phyloP scores from a whole-genome alignment of 2,888 invertebrate species.

The Clistopyga incitator region DNA sequence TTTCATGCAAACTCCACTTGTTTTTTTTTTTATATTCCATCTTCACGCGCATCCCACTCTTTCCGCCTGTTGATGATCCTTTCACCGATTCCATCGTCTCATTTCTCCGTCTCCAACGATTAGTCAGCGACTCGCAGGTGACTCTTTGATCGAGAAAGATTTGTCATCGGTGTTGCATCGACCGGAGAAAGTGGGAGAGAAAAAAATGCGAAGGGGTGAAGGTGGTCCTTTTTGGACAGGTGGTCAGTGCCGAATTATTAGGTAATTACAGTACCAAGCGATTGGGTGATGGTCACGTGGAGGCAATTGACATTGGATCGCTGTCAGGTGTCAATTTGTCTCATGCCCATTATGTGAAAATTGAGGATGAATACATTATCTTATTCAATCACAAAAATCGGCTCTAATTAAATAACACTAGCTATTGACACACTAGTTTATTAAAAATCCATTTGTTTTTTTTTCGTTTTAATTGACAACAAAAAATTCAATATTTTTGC shows the following conservation, averaged over 20 bases:
- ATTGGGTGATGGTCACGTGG: background rate
- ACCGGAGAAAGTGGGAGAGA: slow-evolving; percentile 2
- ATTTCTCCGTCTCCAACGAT: background rate
- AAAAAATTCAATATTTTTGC: no score
- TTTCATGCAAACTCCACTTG: no score
- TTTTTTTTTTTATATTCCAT: no score
- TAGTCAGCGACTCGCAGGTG: background rate
- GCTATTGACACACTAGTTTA: no score
- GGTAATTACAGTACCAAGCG: slow-evolving; percentile 23
- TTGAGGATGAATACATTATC: background rate
- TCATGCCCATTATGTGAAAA: background rate
- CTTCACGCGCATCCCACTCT: background rate
- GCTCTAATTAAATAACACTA: background rate
- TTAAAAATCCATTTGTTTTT: no score
- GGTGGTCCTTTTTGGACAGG: slow-evolving; percentile 3
- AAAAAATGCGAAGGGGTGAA: background rate
- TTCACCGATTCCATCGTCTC: slow-evolving; percentile 12
- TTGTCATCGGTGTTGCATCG: slow-evolving; percentile 14
- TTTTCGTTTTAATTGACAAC: no score
- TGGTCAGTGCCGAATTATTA: background rate
- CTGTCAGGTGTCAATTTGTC: slow-evolving; percentile 28
- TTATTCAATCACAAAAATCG: background rate
- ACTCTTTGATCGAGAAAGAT: background rate
- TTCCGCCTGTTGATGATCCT: slow-evolving; percentile 1
- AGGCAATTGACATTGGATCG: slow-evolving; percentile 1